A percentile compares a stretch with the other conserved stretches of the same genome.
phyloP scores from a whole-genome alignment of 1,140 invertebrate genomes.

The Caenorhabditis latens region DNA sequence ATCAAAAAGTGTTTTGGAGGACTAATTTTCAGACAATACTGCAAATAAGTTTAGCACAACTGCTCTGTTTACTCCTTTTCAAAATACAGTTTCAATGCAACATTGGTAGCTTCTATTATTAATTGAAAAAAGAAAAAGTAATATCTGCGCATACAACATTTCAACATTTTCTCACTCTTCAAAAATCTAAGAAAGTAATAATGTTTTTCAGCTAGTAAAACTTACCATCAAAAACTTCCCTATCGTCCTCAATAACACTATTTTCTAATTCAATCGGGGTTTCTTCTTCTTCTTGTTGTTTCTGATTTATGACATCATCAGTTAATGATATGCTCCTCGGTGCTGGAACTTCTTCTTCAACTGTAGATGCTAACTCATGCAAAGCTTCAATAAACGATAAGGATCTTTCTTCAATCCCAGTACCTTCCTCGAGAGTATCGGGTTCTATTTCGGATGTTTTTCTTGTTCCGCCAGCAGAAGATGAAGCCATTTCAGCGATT shows the following conservation, averaged over 20 bases:
- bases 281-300: background rate
- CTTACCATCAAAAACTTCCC: constrained; percentile 15
- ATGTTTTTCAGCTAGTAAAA: background rate
- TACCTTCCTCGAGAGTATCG: background rate
- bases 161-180: background rate
- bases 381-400: constrained; percentile 35
- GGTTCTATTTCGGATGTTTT: constrained; percentile 16
- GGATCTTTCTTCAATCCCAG: constrained; percentile 3
- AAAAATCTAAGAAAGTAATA: background rate
- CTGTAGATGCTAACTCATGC: background rate
- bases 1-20: too few species aligned
- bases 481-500: constrained; percentile 12
- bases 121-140: too few species aligned
- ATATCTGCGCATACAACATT: too few species aligned
- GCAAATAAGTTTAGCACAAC: too few species aligned
- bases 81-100: too few species aligned
- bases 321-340: constrained; percentile 19
- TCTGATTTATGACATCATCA: background rate
- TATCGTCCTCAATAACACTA: background rate
- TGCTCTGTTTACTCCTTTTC: too few species aligned
- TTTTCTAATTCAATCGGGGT: background rate
- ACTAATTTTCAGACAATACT: too few species aligned
- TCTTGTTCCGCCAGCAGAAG: background rate
- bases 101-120: too few species aligned
- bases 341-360: background rate